Conservation (phyloP, 2,113 vertebrate species). For the Epinephelus moara region DNA sequence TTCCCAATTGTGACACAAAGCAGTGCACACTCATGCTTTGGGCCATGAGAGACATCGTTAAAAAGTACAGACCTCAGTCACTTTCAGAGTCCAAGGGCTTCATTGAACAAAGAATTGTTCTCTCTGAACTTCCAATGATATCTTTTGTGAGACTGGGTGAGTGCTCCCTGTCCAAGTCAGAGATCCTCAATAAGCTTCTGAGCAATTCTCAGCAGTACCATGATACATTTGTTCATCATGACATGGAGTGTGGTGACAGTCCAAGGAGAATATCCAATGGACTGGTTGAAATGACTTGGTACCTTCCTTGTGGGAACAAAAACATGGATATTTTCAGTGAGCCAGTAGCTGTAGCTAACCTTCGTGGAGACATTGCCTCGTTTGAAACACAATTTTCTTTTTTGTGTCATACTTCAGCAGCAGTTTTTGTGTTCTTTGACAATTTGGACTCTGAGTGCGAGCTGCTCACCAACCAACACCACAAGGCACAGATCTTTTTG, state of each 20-base stretch:
- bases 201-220: constrained; percentile 78
- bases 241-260: constrained; percentile 72
- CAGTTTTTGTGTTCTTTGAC: constrained; percentile 85
- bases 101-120: constrained; percentile 72
- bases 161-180: constrained; percentile 86
- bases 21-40: constrained; percentile 82
- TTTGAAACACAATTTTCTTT: constrained; percentile 83
- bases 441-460: constrained; percentile 53
- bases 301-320: constrained; percentile 79
- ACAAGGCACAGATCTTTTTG: constrained; percentile 67
- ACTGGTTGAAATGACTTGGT: constrained; percentile 85
- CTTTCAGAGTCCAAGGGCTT: constrained; percentile 64
- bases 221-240: constrained; percentile 80
- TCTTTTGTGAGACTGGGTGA: constrained; percentile 87
- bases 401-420: constrained; percentile 82
- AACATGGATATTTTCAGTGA: constrained; percentile 77
- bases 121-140: constrained; percentile 70
- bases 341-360: constrained; percentile 82
- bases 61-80: constrained; percentile 68
- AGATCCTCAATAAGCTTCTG: constrained; percentile 83
- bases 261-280: constrained; percentile 83
- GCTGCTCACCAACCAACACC: constrained; percentile 70
- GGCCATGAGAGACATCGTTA: constrained; percentile 82
- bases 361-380: constrained; percentile 78
- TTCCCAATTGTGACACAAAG: constrained; percentile 78